These are phyloP conservation scores for Pardosa pseudoannulata DNA, from an alignment of 2,888 invertebrate species.

Conservation along the genomic window DNA sequence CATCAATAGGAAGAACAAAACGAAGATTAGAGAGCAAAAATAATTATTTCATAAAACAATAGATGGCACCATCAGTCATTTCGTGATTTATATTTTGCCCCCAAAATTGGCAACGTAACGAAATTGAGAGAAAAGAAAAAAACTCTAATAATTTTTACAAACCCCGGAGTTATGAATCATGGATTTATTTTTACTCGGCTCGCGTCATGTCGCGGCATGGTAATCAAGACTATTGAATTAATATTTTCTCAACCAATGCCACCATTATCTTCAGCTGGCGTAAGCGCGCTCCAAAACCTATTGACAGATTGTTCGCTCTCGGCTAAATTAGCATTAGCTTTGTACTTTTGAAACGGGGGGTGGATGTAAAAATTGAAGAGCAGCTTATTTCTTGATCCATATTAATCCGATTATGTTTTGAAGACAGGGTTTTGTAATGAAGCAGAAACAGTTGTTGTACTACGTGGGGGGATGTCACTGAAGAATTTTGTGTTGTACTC, in stretches of 20 bases:
- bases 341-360: neutral
- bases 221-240: constrained; percentile 53
- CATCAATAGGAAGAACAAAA: no score
- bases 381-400: neutral
- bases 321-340: constrained; percentile 38
- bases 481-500: no score
- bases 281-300: constrained; percentile 9
- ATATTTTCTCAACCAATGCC: constrained; percentile 53
- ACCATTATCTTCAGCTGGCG: constrained; percentile 57
- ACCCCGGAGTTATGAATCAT: constrained; percentile 35
- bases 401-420: no score
- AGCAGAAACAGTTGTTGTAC: no score
- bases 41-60: no score
- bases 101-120: neutral
- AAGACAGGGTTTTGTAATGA: no score
- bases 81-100: neutral
- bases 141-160: neutral
- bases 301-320: constrained; percentile 44
- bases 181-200: constrained; percentile 23
- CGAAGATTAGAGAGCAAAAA: no score
- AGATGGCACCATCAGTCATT: neutral
- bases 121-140: neutral
- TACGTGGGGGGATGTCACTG: no score
- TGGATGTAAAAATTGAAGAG: neutral
- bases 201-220: constrained; percentile 35